Evolutionary conservation across 2,113 vertebrate species (phyloP).

Genomic region (Callopanchax toddi): DNA sequence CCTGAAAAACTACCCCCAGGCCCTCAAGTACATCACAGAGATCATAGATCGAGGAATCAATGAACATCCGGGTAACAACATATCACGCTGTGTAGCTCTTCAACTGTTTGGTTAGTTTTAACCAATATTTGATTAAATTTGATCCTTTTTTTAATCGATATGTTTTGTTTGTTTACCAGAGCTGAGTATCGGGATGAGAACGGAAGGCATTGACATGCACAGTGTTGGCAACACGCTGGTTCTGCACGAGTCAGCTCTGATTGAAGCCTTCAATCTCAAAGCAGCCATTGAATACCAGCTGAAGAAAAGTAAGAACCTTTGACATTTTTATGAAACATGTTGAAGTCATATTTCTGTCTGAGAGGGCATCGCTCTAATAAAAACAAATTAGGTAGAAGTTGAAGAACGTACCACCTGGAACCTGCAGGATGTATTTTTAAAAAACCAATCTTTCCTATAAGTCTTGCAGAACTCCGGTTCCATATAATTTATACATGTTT

Average conservation of each 20-base stretch:
- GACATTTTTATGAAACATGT: background rate
- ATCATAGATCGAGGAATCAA: constrained; percentile 90
- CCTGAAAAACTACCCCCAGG: constrained; percentile 84
- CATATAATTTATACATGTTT: background rate
- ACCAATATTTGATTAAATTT: too few relatives aligned
- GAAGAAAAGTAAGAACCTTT: constrained; percentile 79
- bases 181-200: constrained; percentile 90
- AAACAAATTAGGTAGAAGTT: too few relatives aligned
- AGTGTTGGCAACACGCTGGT: constrained; percentile 95
- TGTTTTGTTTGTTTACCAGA: constrained; percentile 63
- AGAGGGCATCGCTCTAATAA: too few relatives aligned
- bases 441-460: too few relatives aligned
- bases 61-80: constrained; percentile 85
- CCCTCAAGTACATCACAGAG: constrained; percentile 87
- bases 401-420: too few relatives aligned
- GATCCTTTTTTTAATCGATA: background rate
- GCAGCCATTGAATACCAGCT: constrained; percentile 94
- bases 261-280: constrained; percentile 97
- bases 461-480: too few relatives aligned
- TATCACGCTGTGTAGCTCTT: background rate
- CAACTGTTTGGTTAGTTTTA: background rate
- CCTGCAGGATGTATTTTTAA: too few relatives aligned
- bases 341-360: background rate
- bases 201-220: constrained; percentile 90
- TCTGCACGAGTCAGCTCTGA: constrained; percentile 90